These are phyloP conservation scores for Perodicticus potto DNA, from an alignment of 2,797 vertebrate genomes.

Conservation along the genomic window DNA sequence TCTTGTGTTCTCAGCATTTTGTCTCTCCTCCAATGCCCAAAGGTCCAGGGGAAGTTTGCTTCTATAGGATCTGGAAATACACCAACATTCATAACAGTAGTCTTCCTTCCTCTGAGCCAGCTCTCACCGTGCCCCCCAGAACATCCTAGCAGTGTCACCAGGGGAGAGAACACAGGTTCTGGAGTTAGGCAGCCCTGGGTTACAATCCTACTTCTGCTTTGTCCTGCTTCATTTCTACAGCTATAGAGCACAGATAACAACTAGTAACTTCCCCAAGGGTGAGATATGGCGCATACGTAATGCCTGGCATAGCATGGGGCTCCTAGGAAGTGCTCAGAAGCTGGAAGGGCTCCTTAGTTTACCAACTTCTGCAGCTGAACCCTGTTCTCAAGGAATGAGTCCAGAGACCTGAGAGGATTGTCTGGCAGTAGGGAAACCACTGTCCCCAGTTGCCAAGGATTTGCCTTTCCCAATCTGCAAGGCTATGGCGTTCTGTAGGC, in stretches of 20 bases:
- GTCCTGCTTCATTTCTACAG: background rate
- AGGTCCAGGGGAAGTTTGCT: background rate
- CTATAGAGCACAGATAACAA: background rate
- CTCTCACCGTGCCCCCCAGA: background rate
- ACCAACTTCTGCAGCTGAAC: background rate
- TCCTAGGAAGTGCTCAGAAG: background rate
- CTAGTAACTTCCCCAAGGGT: background rate
- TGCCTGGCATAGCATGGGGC: background rate
- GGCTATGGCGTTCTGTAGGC: background rate
- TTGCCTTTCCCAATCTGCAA: background rate
- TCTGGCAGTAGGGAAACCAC: no score
- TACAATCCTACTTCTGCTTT: background rate
- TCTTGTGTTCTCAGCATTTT: background rate
- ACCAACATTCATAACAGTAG: no score
- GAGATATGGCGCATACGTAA: background rate
- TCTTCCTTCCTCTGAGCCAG: background rate
- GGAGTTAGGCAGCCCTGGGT: background rate
- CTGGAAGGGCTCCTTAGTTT: background rate
- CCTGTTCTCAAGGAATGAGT: background rate
- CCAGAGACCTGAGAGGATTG: background rate
- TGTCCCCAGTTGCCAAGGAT: background rate
- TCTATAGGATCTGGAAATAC: background rate
- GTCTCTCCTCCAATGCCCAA: background rate
- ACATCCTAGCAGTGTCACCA: background rate
- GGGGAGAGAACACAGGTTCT: background rate